Evolutionary conservation across 2,797 vertebrate genomes (phyloP), one percentile per base, ranked within the genome.

Genomic region (Cryptoblepharus egeriae): DNA sequence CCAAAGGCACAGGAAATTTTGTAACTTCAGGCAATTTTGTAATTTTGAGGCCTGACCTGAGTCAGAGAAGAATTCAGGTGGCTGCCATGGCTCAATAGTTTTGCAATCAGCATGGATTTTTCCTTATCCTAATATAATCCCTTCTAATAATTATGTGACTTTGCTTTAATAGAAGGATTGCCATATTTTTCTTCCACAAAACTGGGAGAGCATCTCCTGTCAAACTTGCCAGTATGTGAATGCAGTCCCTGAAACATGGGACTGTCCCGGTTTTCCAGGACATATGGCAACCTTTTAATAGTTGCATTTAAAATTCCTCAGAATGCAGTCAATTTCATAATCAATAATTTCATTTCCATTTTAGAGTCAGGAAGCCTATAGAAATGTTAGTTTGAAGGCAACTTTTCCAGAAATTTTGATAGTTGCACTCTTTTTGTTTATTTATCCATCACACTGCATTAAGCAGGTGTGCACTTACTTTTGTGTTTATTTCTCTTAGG

Each of bases 301-400:
- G 83, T 90, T 91, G 83, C 87, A 90, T 93, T 93, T 92, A 92
- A 85, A 91, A 84, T 86, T 91, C 93, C 87, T 89, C 87, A 91
- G 93, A 93, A 92, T 92, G 87, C 83, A 88, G 92, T 75, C 91
- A 91, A 87, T 79, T 92, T 91, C 88, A 91, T 91, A 93, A 93
- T 94, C 91, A 93, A 89, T 91, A 93, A 89, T 91, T 92, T 93
- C 92, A 94, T 93, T 92, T 93, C 89, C 93, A 87, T 79, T 90
- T 90, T 82, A 90, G 88, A 83, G 88, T 77, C 75, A 86, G 88
- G 84, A 89, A 92, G 85, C 89, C 88, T 91, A 91, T 91, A 83
- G 83, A 91, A 90, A 90, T 76, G 85, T 92, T 89, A 88, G 85
- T 90, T 84, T 88, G 84, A 64, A 88, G 81, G 28, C 79, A 89